These are phyloP conservation scores for Pseudoatta argentina DNA, from an alignment of 1,140 invertebrate genomes.

Conservation along the genomic window DNA sequence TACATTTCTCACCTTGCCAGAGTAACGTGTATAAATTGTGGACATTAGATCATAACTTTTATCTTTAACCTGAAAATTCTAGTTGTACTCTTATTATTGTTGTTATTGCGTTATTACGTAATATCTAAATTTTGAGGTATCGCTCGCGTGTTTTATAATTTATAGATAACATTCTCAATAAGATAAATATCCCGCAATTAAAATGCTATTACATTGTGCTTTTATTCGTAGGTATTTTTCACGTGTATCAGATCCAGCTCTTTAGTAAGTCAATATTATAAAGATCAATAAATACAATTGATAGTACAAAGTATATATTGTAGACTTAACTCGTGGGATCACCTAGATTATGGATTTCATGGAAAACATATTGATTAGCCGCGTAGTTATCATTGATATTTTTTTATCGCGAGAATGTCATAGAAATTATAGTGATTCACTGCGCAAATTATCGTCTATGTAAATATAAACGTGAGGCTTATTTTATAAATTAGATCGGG, in stretches of 20 bases:
- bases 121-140: neutral
- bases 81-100: neutral
- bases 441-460: neutral
- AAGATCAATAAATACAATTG: neutral
- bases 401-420: neutral
- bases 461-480: conserved; percentile 6
- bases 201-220: conserved; percentile 2
- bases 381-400: neutral
- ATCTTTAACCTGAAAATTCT: neutral
- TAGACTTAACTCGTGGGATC: conserved; percentile 11
- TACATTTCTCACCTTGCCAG: conserved; percentile 18
- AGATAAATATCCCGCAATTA: neutral
- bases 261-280: neutral
- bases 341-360: neutral
- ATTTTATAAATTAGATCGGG: neutral
- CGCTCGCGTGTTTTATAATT: conserved; percentile 1
- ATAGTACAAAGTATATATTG: neutral
- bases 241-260: neutral
- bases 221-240: neutral
- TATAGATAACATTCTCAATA: neutral
- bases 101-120: neutral
- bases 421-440: conserved; percentile 7
- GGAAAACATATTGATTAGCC: conserved; percentile 1
- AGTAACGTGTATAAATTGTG: conserved; percentile 18
- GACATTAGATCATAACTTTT: neutral